Evolutionary conservation across 2,113 vertebrate genomes (phyloP).

Genomic region (Merops nubicus): DNA sequence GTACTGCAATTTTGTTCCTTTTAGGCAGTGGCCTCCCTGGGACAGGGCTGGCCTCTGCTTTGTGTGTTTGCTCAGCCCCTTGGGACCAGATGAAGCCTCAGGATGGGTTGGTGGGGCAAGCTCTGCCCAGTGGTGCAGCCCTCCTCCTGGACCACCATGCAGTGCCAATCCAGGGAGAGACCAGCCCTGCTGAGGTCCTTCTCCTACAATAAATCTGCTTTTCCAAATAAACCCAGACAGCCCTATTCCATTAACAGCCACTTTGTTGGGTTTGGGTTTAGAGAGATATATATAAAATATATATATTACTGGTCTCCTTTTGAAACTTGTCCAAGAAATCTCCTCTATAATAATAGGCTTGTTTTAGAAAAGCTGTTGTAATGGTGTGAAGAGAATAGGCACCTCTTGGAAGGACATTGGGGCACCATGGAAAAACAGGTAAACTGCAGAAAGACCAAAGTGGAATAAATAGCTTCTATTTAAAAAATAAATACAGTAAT

Average conservation of each 20-base stretch:
- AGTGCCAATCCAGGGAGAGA: neutral
- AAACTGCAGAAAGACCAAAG: constrained; percentile 14
- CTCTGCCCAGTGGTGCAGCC: accelerated
- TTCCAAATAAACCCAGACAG: neutral
- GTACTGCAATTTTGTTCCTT: neutral
- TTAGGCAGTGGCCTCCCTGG: neutral
- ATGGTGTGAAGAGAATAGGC: neutral
- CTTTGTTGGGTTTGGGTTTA: neutral
- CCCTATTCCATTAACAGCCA: neutral
- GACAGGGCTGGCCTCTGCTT: neutral
- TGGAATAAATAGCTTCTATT: constrained; percentile 1
- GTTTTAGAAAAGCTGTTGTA: neutral
- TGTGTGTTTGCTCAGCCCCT: neutral
- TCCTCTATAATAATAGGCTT: neutral
- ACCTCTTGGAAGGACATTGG: neutral
- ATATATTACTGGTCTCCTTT: neutral
- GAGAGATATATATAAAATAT: no score
- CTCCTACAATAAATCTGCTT: neutral
- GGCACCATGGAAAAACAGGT: neutral
- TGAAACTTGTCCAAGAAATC: neutral
- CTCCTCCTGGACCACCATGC: neutral
- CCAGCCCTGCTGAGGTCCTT: neutral
- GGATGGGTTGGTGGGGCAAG: accelerated
- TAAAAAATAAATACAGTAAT: neutral
- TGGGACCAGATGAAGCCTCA: accelerated